These are phyloP conservation scores for Patella vulgata DNA, from an alignment of 1,140 invertebrate species.

Conservation along the genomic window DNA sequence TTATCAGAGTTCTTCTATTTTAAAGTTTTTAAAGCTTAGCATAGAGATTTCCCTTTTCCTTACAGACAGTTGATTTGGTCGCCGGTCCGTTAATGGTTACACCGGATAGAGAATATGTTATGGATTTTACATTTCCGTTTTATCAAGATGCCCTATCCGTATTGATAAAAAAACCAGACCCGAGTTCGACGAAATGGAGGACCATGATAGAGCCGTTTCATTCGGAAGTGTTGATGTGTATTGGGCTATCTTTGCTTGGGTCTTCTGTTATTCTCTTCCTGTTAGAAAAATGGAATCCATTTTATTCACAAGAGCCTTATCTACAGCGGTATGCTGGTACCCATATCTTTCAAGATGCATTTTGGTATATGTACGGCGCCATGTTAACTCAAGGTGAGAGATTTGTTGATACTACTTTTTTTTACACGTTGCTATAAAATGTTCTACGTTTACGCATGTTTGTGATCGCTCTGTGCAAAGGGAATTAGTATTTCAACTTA, in stretches of 20 bases:
- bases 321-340: constrained; percentile 6
- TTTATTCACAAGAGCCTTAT: constrained; percentile 27
- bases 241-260: constrained; percentile 28
- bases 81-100: constrained; percentile 38
- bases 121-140: constrained; percentile 53
- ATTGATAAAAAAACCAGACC: constrained; percentile 47
- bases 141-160: constrained; percentile 41
- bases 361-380: constrained; percentile 53
- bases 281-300: constrained; percentile 39
- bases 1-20: too few relatives aligned
- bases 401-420: background rate
- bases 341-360: constrained; percentile 37
- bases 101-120: constrained; percentile 35
- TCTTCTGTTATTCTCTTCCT: constrained; percentile 32
- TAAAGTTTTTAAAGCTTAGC: too few relatives aligned
- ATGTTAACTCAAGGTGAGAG: constrained; percentile 49
- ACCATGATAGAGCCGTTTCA: constrained; percentile 46
- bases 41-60: too few relatives aligned
- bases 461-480: too few relatives aligned
- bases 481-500: too few relatives aligned
- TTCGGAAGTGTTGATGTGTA: constrained; percentile 34
- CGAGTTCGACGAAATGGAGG: constrained; percentile 44
- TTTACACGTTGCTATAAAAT: too few relatives aligned
- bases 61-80: constrained; percentile 50
- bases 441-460: too few relatives aligned